Conservation (phyloP, 2,113 vertebrate species). For the Casuarius casuarius region DNA sequence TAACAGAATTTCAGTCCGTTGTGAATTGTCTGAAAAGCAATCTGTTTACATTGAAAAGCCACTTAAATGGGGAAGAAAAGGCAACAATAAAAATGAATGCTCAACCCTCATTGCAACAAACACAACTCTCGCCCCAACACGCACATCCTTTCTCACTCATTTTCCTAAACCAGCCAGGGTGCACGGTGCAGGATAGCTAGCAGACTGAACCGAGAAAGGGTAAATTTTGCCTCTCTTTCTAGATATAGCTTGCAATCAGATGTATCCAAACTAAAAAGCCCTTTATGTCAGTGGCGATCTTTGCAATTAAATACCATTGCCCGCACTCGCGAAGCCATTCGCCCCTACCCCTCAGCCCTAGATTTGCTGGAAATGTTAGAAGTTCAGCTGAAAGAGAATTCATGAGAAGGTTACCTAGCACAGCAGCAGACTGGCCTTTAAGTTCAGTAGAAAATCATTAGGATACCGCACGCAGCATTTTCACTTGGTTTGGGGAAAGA, state of each 20-base stretch:
- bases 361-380: constrained; percentile 30
- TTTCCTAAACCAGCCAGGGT: constrained; percentile 33
- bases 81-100: constrained; percentile 47
- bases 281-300: background rate
- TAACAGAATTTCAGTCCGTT: constrained; percentile 65
- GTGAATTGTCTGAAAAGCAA: constrained; percentile 66
- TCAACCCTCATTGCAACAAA: constrained; percentile 37
- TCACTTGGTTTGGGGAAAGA: background rate
- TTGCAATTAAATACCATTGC: constrained; percentile 8
- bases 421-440: constrained; percentile 4
- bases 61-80: constrained; percentile 33
- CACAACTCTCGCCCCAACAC: background rate
- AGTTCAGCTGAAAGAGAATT: constrained; percentile 41
- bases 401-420: constrained; percentile 4
- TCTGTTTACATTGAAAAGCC: constrained; percentile 53
- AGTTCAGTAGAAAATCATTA: constrained; percentile 8
- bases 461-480: background rate
- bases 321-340: background rate
- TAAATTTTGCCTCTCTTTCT: background rate
- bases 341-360: background rate
- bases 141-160: background rate
- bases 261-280: background rate
- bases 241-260: background rate
- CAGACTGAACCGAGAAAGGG: background rate
- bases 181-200: background rate